These are phyloP conservation scores for Synergus umbraculus DNA, from an alignment of 2,888 invertebrate genomes.

Conservation along the genomic window DNA sequence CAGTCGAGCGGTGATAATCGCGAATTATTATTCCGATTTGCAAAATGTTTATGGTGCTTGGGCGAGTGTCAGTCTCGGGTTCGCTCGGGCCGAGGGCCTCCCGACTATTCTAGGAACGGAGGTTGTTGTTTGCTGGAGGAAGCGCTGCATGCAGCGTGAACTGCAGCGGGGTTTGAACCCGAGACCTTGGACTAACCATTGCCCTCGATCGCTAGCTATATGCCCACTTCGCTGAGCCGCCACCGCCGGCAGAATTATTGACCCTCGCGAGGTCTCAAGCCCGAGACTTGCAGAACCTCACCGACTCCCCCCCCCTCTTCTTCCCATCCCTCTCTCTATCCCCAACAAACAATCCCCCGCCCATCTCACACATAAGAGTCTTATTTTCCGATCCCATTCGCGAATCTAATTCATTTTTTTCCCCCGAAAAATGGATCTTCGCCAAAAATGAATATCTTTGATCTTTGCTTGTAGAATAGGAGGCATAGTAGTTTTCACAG, in stretches of 20 bases:
- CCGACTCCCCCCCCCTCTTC: slow-evolving; percentile 46
- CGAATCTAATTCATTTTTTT: slow-evolving; percentile 50
- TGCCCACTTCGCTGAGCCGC: slow-evolving; percentile 62
- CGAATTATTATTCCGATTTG: slow-evolving; percentile 62
- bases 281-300: slow-evolving; percentile 51
- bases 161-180: slow-evolving; percentile 72
- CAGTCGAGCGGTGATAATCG: slow-evolving; percentile 50
- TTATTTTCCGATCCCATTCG: slow-evolving; percentile 45
- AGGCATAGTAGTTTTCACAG: no score
- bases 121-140: slow-evolving; percentile 67
- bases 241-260: slow-evolving; percentile 69
- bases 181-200: slow-evolving; percentile 77
- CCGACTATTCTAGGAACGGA: slow-evolving; percentile 70
- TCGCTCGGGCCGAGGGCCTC: slow-evolving; percentile 51
- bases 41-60: slow-evolving; percentile 56
- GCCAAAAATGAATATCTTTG: no score
- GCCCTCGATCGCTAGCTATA: slow-evolving; percentile 76
- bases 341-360: slow-evolving; percentile 20
- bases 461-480: no score
- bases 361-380: slow-evolving; percentile 27
- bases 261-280: slow-evolving; percentile 56
- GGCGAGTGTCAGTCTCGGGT: slow-evolving; percentile 58
- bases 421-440: slow-evolving; percentile 9
- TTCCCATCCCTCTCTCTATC: slow-evolving; percentile 36
- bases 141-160: slow-evolving; percentile 65